Evolutionary conservation across 2,888 invertebrate genomes (phyloP), one percentile per base, ranked within the genome.

Genomic region (Idaea straminata): DNA sequence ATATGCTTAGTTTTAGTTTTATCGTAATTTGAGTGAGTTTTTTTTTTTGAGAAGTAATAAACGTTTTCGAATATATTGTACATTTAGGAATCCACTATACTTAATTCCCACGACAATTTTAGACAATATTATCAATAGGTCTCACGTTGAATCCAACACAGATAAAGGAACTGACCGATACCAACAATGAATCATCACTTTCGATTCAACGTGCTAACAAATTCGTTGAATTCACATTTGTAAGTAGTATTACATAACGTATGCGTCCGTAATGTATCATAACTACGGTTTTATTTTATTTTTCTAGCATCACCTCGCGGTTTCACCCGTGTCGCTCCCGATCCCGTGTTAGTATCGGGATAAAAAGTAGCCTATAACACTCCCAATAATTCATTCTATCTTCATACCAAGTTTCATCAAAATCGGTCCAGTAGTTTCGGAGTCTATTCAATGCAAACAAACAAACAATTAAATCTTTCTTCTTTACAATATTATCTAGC

Each of bases 121-220:
- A 47, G 47, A 47, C 47, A 47, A 47, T 13, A 0, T 47, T 47
- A 6, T 47, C 47, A 47, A 13, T 0, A 47, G 47, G 47, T 47
- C 47, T 47, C 47, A 47, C 10, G 47, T 7, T 47, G 10, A 13
- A 47, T 47, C 13, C 47, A 47, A 13, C 47, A 47, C 7, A 47
- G 47, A 47, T 47, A 47, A 47, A 47, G 13, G 47, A 47, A 47
- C 47, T 47, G 47, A 47, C 47, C 47, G 47, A 47, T 47, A 47
- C 47, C 47, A 47, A 47, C 63, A 57, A 59, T 69, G 69, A 70
- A 66, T 67, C 72, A 69, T 66, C 47, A 64, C 71, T 70, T 73
- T 70, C 69, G 65, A 67, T 16, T 61, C 63, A 60, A 62, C 64
- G 61, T 15, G 59, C 62, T 65, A 60, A 69, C 61, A 57, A 64